phyloP scores from a whole-genome alignment of 2,888 invertebrate species.

The Alloplasta piceator region DNA sequence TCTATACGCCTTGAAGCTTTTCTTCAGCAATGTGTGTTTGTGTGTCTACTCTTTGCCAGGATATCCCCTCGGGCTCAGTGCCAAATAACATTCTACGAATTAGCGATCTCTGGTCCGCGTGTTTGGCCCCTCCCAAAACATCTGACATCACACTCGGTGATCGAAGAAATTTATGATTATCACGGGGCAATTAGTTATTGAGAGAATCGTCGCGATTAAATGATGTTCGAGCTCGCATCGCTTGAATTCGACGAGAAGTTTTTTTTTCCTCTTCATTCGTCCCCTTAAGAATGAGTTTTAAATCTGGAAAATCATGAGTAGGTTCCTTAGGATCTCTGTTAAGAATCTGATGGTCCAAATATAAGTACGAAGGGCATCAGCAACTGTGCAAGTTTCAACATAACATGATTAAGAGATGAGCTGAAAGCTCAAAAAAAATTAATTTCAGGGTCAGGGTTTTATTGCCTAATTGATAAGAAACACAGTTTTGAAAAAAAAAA shows the following conservation, averaged over 20 bases:
- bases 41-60: constrained; percentile 45
- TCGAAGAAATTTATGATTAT: constrained; percentile 63
- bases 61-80: constrained; percentile 62
- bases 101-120: constrained; percentile 57
- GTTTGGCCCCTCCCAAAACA: constrained; percentile 22
- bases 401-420: too few relatives aligned
- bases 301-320: too few relatives aligned
- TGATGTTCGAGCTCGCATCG: background rate
- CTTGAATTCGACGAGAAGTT: background rate
- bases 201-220: background rate
- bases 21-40: constrained; percentile 17
- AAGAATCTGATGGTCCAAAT: too few relatives aligned
- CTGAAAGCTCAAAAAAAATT: too few relatives aligned
- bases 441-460: too few relatives aligned
- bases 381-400: too few relatives aligned
- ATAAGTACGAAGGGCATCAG: too few relatives aligned
- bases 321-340: too few relatives aligned
- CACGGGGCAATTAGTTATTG: constrained; percentile 59
- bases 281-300: too few relatives aligned
- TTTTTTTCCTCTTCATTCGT: too few relatives aligned
- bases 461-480: too few relatives aligned
- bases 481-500: too few relatives aligned
- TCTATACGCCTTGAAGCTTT: constrained; percentile 49
- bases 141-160: constrained; percentile 24
- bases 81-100: constrained; percentile 75